Evolutionary conservation across 1,140 invertebrate genomes (phyloP).

Genomic region (Ostrea edulis): DNA sequence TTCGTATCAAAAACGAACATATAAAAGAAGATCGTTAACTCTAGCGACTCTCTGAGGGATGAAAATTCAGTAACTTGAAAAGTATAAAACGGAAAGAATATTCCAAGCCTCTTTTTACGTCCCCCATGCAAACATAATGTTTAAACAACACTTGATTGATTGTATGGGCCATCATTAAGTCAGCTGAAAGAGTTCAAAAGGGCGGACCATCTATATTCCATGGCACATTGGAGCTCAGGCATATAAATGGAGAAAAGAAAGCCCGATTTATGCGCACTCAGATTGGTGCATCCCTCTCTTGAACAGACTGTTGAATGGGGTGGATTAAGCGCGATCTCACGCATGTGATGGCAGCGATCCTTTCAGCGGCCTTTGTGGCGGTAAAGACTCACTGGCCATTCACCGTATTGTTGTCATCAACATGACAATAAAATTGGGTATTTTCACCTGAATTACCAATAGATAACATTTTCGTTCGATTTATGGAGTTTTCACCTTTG

Average conservation of each 20-base stretch:
- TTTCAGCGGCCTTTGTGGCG: neutral
- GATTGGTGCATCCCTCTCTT: constrained; percentile 20
- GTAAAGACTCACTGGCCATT: neutral
- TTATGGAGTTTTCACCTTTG: neutral
- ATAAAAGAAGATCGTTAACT: constrained; percentile 3
- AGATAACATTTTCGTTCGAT: constrained; percentile 3
- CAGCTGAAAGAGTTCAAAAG: constrained; percentile 34
- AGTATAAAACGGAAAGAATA: constrained; percentile 11
- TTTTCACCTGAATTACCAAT: constrained; percentile 16
- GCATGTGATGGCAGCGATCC: neutral
- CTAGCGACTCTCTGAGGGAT: constrained; percentile 12
- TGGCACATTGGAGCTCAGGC: constrained; percentile 17
- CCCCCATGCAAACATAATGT: constrained; percentile 25
- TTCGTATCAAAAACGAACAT: neutral
- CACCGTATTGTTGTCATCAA: constrained; percentile 9
- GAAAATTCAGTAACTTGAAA: constrained; percentile 28
- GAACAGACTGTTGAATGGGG: constrained; percentile 10
- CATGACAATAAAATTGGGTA: neutral
- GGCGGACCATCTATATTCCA: constrained; percentile 36
- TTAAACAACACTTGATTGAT: constrained; percentile 37
- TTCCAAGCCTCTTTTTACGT: constrained; percentile 13
- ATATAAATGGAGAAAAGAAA: constrained; percentile 36
- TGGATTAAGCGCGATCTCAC: constrained; percentile 33
- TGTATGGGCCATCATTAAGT: constrained; percentile 23
- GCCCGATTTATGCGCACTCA: constrained; percentile 35